Evolutionary conservation across 1,140 invertebrate genomes (phyloP), one percentile per base, ranked within the genome.

Genomic region (Drosophila mojavensis): DNA sequence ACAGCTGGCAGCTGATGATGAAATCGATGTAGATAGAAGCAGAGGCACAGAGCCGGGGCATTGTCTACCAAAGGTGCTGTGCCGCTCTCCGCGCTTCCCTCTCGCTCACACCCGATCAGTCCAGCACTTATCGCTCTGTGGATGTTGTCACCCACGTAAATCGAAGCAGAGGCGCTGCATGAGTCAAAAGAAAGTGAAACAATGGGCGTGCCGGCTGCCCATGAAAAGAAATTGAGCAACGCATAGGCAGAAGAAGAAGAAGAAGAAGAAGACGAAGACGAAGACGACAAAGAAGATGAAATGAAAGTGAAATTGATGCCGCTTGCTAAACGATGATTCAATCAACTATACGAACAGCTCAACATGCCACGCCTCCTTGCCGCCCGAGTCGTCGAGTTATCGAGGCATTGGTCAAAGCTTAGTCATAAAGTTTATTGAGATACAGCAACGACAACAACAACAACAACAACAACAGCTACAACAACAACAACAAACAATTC

Each of bases 101-200:
- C 36, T 41, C 33, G 4, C 11, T 20, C 51, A 15, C 20, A 5
- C 4, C 6, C 28, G 5, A 5, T 30, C 6, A 5, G 1, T 4
- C 3, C 6, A 6, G 5, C 28, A 5, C 28, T 30, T 6, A 5
- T 9, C 43, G 76, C 82, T 33, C 7, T 88, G 82, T 43, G 79
- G 82, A 83, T 88, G 88, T 86, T 69, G 70, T 75, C 83, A 88
- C 83, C 83, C 83, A 86, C 83, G 75, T 75, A 78, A 79, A 83
- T 56, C 56, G 26, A 51, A 50, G 20, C 2, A 56, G 11, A 39
- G 68, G 79, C 6, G 43, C 43, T 17, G 43, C 43, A 86, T 86
- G 83, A 86, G 76, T 86, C 83, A 86, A 86, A 86, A 86, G 83
- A 88, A 86, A 88, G 83, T 80, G 77, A 84, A 80, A 80, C 59